Conservation (phyloP, 1,140 invertebrate species). For the Lasioglossum albipes region DNA sequence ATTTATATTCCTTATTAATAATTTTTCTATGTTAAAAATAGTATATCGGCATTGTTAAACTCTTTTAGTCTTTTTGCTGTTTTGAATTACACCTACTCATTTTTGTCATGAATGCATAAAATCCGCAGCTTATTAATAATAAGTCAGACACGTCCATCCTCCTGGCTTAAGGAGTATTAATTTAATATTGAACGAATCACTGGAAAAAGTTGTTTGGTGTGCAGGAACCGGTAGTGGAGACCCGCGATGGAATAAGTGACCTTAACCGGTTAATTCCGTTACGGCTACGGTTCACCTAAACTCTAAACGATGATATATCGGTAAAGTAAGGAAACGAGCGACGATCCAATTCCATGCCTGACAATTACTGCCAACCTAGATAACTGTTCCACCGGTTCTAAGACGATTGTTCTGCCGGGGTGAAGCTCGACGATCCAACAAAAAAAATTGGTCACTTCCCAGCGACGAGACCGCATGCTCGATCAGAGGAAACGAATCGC, state of each 20-base stretch:
- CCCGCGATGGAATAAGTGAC: not conserved
- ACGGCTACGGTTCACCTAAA: not conserved
- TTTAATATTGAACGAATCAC: too few relatives aligned
- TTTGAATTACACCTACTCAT: too few relatives aligned
- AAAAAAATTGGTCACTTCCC: not conserved
- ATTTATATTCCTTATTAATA: too few relatives aligned
- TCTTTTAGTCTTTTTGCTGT: too few relatives aligned
- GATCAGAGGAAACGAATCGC: not conserved
- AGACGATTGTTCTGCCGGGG: slow-evolving; percentile 39
- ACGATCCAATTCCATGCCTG: slow-evolving; percentile 32
- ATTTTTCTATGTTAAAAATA: too few relatives aligned
- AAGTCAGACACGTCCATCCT: too few relatives aligned
- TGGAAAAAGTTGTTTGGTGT: too few relatives aligned
- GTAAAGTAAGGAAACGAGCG: not conserved
- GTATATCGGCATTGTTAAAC: too few relatives aligned
- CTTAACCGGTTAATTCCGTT: not conserved
- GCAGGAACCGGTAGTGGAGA: not conserved
- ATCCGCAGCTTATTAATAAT: too few relatives aligned
- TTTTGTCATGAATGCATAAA: too few relatives aligned
- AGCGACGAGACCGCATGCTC: too few relatives aligned
- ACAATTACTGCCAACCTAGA: slow-evolving; percentile 57
- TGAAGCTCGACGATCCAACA: slow-evolving; percentile 6
- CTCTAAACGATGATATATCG: not conserved
- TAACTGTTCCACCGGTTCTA: slow-evolving; percentile 13
- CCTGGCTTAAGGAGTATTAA: too few relatives aligned